These are phyloP conservation scores for Drosophila melanosoma DNA, from an alignment of 2,888 invertebrate genomes.

Conservation along the genomic window DNA sequence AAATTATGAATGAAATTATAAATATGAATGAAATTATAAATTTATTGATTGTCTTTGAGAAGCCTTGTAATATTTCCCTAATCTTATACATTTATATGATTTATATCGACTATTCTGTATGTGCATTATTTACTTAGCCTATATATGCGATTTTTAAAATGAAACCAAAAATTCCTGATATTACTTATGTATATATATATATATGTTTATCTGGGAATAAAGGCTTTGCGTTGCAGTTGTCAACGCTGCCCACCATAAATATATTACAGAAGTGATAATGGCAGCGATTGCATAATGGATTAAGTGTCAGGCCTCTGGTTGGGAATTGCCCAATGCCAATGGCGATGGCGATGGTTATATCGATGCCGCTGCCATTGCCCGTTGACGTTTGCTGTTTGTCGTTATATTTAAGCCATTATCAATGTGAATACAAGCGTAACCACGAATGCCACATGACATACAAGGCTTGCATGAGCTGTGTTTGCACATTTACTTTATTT, in stretches of 20 bases:
- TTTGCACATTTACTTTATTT: slow-evolving; percentile 73
- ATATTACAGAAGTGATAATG: slow-evolving; percentile 72
- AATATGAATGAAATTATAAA: too few species aligned
- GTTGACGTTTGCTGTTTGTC: slow-evolving; percentile 54
- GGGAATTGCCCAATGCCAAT: background rate
- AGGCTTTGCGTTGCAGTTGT: slow-evolving; percentile 26
- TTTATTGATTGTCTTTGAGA: background rate
- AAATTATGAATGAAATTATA: too few species aligned
- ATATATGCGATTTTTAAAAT: background rate
- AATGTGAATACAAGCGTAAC: slow-evolving; percentile 54
- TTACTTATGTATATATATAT: slow-evolving; percentile 1
- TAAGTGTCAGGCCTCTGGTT: slow-evolving; percentile 46
- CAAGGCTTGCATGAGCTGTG: slow-evolving; percentile 42
- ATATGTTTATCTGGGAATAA: slow-evolving; percentile 22
- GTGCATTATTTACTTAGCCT: background rate
- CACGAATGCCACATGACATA: slow-evolving; percentile 41
- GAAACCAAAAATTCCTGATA: background rate
- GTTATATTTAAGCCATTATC: slow-evolving; percentile 74
- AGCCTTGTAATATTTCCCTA: background rate
- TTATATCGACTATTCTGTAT: background rate
- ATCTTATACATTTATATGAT: background rate
- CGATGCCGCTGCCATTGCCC: slow-evolving; percentile 27
- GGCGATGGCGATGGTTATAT: slow-evolving; percentile 3
- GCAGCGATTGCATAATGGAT: slow-evolving; percentile 74
- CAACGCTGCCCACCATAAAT: slow-evolving; percentile 57